phyloP scores from a whole-genome alignment of 92 coral and sea anemone species.

The Micromussa lordhowensis region DNA sequence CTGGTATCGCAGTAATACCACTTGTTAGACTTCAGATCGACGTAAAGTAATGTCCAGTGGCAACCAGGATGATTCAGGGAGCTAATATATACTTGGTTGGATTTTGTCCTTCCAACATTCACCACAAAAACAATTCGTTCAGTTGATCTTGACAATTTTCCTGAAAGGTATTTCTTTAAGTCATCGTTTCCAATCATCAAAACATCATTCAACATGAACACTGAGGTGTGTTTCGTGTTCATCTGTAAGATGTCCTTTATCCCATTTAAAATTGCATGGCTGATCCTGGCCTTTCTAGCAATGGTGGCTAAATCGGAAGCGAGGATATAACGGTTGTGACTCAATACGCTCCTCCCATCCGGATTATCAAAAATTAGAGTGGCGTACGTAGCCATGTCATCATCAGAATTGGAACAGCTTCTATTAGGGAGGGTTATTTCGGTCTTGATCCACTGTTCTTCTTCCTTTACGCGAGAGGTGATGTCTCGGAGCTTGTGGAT shows the following conservation, averaged over 20 bases:
- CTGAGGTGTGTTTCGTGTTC: too few species aligned
- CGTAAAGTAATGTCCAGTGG: conserved; percentile 3
- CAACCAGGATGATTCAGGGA: not conserved
- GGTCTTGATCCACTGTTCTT: conserved; percentile 29
- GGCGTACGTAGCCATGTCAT: conserved; percentile 15
- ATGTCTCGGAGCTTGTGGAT: conserved; percentile 40
- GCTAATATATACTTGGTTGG: not conserved
- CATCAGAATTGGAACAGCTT: conserved; percentile 29
- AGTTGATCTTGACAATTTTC: too few species aligned
- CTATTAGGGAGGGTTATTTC: conserved; percentile 12
- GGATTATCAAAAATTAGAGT: conserved; percentile 30
- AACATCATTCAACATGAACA: too few species aligned
- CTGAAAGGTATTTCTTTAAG: too few species aligned
- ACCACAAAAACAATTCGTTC: too few species aligned
- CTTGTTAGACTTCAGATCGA: not conserved
- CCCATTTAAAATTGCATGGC: too few species aligned
- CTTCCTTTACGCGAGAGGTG: conserved; percentile 12
- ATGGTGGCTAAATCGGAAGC: too few species aligned
- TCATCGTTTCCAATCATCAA: too few species aligned
- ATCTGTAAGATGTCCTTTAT: too few species aligned
- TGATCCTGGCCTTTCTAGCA: too few species aligned
- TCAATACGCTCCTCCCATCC: conserved; percentile 12
- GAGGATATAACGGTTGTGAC: too few species aligned
- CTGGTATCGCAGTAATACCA: not conserved
- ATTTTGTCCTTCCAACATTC: not conserved